phyloP scores from a whole-genome alignment of 92 coral and sea anemone species.

The Zoanthus sociatus region DNA sequence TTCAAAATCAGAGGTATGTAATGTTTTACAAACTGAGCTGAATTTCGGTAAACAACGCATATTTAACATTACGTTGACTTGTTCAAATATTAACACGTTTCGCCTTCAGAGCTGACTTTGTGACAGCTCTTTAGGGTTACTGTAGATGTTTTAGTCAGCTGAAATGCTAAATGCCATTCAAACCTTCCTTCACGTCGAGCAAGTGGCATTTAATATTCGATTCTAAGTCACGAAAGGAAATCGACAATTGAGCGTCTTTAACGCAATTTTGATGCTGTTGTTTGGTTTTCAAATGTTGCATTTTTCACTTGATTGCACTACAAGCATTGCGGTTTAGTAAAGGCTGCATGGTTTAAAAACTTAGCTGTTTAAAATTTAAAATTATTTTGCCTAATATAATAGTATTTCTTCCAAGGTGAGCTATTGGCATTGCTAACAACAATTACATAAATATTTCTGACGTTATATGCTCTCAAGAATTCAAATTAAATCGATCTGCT shows the following conservation, averaged over 20 bases:
- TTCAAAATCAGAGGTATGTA: constrained; percentile 27
- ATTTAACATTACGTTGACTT: neutral
- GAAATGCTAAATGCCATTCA: neutral
- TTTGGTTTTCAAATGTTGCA: neutral
- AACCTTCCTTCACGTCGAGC: neutral
- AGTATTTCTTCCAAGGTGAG: too few relatives aligned
- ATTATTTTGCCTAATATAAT: too few relatives aligned
- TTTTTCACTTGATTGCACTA: too few relatives aligned
- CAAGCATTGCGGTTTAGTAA: too few relatives aligned
- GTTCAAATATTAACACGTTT: constrained; percentile 33
- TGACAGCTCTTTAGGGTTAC: neutral
- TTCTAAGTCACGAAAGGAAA: neutral
- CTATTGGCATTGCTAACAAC: too few relatives aligned
- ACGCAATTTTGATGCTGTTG: neutral
- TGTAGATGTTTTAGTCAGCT: neutral
- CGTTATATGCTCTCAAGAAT: too few relatives aligned
- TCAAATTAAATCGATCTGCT: too few relatives aligned
- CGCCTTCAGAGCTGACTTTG: neutral
- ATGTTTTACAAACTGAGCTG: neutral
- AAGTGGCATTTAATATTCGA: neutral
- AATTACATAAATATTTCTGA: too few relatives aligned
- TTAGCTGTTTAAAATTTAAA: too few relatives aligned
- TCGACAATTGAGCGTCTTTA: neutral
- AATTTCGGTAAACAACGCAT: neutral
- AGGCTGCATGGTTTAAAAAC: too few relatives aligned